Base-by-base conservation (phyloP, 2,797 vertebrate species). In the Oryzias dopingdopingensis region DNA sequence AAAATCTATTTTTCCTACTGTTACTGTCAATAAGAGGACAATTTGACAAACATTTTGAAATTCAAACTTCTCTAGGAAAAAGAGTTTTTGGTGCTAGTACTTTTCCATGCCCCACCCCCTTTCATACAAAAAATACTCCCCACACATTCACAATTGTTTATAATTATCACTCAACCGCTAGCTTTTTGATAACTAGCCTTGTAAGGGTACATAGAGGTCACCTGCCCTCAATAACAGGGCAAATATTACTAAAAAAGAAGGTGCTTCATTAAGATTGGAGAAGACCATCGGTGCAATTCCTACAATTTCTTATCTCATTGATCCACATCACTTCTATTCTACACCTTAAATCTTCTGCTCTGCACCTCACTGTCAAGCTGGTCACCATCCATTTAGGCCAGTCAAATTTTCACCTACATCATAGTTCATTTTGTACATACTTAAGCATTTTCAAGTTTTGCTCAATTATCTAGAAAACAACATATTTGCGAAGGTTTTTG, bases 241-340 rank as follows among this genome's bases (percentile, higher is more conserved):
- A 77, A 66, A 75, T 74, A 72, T 76, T 83, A 88, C 65, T 70
- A 83, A 89, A 87, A 75, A 67, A 70, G 75, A 64, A 57, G 58
- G 59, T 56, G 66, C 69, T 70, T 74, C 86, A 86, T 86, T 83
- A 87, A 89, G 88, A 84, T 84, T 76, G 85, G 72, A 77, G 69
- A 42, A 29, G 67, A 71, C 86, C 84, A 90, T 89, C 89, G 91
- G 87, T 76, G 72, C 77, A 56, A 71, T 83, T 77, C 72, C 71
- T 60, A 76, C 78, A 86, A 89, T 89, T 91, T 86, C 80, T 88
- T 86, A 89, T 73, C 76, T 82, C 86, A 90, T 60, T 90, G 85
- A 85, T 88, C 87, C 87, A 86, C 75, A 56, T 76, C 81, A 80
- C 82, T 72, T 70, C 62, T 52, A 72, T 62, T 62, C 53, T 42